These are phyloP conservation scores for Melinaea marsaeus DNA, from an alignment of 2,888 invertebrate genomes.

Conservation along the genomic window DNA sequence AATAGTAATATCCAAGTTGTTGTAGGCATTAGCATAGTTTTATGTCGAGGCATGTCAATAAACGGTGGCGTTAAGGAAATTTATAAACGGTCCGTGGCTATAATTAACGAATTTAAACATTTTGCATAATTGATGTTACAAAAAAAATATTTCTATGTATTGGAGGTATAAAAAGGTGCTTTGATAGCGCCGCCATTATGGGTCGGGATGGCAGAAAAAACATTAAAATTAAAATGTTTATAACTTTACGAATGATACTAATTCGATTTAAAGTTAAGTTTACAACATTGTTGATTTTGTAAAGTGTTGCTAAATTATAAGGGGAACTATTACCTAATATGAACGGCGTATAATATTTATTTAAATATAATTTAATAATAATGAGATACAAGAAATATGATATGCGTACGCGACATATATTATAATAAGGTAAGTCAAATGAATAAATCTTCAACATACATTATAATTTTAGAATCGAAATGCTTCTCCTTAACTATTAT, in stretches of 20 bases:
- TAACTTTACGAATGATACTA: conserved; percentile 23
- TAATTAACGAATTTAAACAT: conserved; percentile 45
- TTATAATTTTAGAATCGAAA: too few species aligned
- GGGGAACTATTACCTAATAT: conserved; percentile 14
- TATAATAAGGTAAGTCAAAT: too few species aligned
- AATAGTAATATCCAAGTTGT: too few species aligned
- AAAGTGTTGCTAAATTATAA: background rate
- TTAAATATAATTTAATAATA: too few species aligned
- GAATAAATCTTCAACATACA: too few species aligned
- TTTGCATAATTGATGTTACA: conserved; percentile 51
- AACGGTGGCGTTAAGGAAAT: conserved; percentile 44
- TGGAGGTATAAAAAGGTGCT: conserved; percentile 28
- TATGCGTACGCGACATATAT: too few species aligned
- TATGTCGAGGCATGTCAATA: conserved; percentile 25
- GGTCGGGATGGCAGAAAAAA: conserved; percentile 1
- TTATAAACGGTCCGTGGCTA: conserved; percentile 38
- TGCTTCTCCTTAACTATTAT: too few species aligned
- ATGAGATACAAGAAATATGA: too few species aligned
- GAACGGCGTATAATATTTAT: conserved; percentile 33
- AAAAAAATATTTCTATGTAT: conserved; percentile 41
- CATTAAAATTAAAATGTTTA: conserved; percentile 22
- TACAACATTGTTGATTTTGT: background rate
- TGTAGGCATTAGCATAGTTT: conserved; percentile 26
- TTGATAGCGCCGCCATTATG: conserved; percentile 23
- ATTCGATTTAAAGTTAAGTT: conserved; percentile 12